Base-by-base conservation (phyloP, 2,113 vertebrate genomes). In the Siphamia tubifer region DNA sequence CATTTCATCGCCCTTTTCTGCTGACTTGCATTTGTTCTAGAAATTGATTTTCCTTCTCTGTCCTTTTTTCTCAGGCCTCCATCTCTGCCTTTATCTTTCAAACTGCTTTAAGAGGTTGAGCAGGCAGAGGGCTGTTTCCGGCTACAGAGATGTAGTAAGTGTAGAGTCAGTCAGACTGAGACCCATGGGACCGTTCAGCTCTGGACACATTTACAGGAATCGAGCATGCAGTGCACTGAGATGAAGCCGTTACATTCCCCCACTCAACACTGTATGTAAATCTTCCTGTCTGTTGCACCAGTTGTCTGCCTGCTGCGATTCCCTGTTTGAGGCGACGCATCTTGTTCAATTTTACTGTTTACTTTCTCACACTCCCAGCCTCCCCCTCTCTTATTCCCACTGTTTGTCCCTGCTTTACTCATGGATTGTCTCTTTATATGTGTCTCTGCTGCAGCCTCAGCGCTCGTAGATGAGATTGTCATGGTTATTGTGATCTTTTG, bases 21-120 rank as follows among this genome's bases (percentile, higher is more conserved):
- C 88, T 90, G 91, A 89, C 87, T 90, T 71, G 82, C 80, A 73
- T 68, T 85, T 67, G 19, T 39, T 57, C 56, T 31, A 63, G 58
- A 74, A 54, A 86, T 90, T 69, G 69, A 77, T 89, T 75, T 73
- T 68, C 45, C 10, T 3, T 24, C 55, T 30, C 12, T 51, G 23
- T 23, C 39, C 40, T 15, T 10, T 17, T 28, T 67, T 44, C 20
- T 48, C 21, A 1, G 43, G 35, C 63, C 70, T 54, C 47, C 43
- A 42, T 17, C 30, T 40, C 36, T 60, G 70, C 66, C 48, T 74
- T 61, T 28, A 53, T 76, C 73, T 69, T 20, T 56, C 20, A 8
- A 43, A 38, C 65, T 62, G 40, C 76, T 68, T 68, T 38, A 60
- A 25, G 52, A 72, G 53, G 28, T 44, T 15, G 68, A 68, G 56